Evolutionary conservation across 2,888 invertebrate genomes (phyloP).

Genomic region (Sesia apiformis): DNA sequence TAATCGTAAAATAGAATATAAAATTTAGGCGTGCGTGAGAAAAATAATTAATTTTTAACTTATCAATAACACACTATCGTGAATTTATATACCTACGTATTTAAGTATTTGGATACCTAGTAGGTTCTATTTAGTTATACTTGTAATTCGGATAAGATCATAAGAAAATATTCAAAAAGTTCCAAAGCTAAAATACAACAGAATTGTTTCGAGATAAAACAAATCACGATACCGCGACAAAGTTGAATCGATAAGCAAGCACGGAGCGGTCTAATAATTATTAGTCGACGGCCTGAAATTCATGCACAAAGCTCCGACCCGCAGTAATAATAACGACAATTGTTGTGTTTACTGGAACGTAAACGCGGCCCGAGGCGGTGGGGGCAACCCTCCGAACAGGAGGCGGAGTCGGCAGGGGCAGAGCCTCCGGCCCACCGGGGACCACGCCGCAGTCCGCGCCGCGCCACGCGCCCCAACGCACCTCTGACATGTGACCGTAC

Average conservation of each 20-base stretch:
- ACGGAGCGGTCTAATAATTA: conserved; percentile 64
- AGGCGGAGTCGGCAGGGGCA: conserved; percentile 37
- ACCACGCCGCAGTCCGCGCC: conserved; percentile 51
- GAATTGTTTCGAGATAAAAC: not conserved
- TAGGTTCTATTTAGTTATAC: too few relatives aligned
- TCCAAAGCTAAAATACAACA: too few relatives aligned
- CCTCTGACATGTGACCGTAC: conserved; percentile 62
- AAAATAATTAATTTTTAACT: too few relatives aligned
- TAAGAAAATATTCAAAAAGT: too few relatives aligned
- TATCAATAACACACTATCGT: too few relatives aligned
- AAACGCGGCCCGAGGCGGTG: conserved; percentile 44
- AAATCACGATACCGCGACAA: conserved; percentile 34
- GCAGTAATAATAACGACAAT: conserved; percentile 74
- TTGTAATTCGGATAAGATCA: too few relatives aligned
- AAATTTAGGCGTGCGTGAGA: too few relatives aligned
- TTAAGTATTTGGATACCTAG: too few relatives aligned
- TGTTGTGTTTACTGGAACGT: conserved; percentile 75
- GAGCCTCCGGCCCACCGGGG: conserved; percentile 33
- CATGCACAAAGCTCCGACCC: conserved; percentile 73
- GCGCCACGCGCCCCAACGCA: conserved; percentile 58
- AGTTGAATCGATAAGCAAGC: conserved; percentile 64
- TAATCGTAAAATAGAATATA: too few relatives aligned
- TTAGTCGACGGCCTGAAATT: conserved; percentile 72
- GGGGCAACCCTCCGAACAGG: conserved; percentile 15
- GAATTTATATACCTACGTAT: too few relatives aligned